Evolutionary conservation across 2,888 invertebrate species (phyloP), one percentile per base, ranked within the genome.

Genomic region (Trissolcus japonicus): DNA sequence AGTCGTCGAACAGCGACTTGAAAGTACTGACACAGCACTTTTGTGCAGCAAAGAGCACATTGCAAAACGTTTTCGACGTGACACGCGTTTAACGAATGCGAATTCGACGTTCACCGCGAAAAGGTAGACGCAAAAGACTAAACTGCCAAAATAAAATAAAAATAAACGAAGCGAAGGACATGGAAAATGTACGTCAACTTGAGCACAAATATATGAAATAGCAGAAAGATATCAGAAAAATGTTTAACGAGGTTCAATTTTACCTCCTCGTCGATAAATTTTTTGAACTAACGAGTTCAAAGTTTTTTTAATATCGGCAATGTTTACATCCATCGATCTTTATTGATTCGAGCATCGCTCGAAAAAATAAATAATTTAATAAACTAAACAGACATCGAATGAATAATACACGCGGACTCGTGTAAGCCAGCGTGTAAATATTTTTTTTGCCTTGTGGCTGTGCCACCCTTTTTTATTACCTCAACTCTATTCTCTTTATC

Each of bases 401-500:
- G 50, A 61, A 43, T 61, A 62, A 60, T 54, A 54, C 40, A 21
- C 13, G 43, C 46, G 40, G 40, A 21, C 29, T 43, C 46, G 29
- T 50, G 21, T 50, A 41, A 14, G 25, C 35, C 43, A n/a, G 16
- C 40, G 35, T 63, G 63, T 63, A 68, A 68, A 75, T 59, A 67
- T 68, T 63, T 75, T 75, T 29, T 56, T 62, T 54, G 50, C 51
- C 50, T 48, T 72, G 59, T 21, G n/a, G 60, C 21, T 65, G 65
- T 54, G 19, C 73, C 61, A 73, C 73, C 66, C 69, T 63, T 75
- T 76, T 78, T 78, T 79, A 68, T 76, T 60, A 67, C 72, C 71
- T 78, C 57, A 79, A 80, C 80, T 72, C 80, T 79, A 82, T 83
- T 83, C 83, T 83, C 82, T 83, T 82, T 82, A 82, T 81, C 82